Percentiles rank a stretch among this genome's conserved stretches.
These are phyloP conservation scores for Oeneis ivallda DNA, from an alignment of 2,888 invertebrate genomes.

Conservation along the genomic window DNA sequence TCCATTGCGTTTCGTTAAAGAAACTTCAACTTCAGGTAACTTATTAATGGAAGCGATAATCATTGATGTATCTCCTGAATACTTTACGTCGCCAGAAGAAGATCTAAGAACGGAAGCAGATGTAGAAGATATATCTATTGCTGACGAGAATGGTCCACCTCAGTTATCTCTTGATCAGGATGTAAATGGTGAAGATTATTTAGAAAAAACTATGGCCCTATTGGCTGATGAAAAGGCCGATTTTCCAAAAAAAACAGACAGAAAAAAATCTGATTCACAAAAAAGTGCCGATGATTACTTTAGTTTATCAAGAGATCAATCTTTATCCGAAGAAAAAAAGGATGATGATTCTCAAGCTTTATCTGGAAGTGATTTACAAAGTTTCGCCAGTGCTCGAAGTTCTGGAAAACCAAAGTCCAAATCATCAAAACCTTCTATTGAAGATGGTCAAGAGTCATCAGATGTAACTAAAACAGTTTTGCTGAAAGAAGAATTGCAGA, in stretches of 20 bases:
- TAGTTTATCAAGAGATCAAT: conserved; percentile 83
- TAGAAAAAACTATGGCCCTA: conserved; percentile 72
- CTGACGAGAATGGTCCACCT: conserved; percentile 84
- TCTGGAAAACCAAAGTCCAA: conserved; percentile 73
- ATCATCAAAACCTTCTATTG: conserved; percentile 57
- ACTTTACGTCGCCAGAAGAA: conserved; percentile 89
- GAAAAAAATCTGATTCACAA: conserved; percentile 85
- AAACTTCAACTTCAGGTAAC: conserved; percentile 93
- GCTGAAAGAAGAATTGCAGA: conserved; percentile 58
- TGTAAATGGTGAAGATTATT: conserved; percentile 79
- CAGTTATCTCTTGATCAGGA: conserved; percentile 78
- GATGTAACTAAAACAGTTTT: conserved; percentile 59
- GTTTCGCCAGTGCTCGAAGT: conserved; percentile 85
- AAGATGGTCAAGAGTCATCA: conserved; percentile 61
- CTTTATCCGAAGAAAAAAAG: conserved; percentile 82
- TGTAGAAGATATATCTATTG: conserved; percentile 91
- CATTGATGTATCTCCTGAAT: conserved; percentile 93
- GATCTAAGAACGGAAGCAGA: conserved; percentile 93
- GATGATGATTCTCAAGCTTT: conserved; percentile 82
- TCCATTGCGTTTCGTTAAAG: conserved; percentile 92
- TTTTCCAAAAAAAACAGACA: conserved; percentile 80
- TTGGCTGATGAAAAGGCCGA: conserved; percentile 79
- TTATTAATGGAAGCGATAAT: conserved; percentile 95
- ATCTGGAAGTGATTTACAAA: conserved; percentile 83
- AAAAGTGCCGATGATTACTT: conserved; percentile 84